Evolutionary conservation across 2,888 invertebrate species (phyloP).

Genomic region (Netelia fuscicornis): DNA sequence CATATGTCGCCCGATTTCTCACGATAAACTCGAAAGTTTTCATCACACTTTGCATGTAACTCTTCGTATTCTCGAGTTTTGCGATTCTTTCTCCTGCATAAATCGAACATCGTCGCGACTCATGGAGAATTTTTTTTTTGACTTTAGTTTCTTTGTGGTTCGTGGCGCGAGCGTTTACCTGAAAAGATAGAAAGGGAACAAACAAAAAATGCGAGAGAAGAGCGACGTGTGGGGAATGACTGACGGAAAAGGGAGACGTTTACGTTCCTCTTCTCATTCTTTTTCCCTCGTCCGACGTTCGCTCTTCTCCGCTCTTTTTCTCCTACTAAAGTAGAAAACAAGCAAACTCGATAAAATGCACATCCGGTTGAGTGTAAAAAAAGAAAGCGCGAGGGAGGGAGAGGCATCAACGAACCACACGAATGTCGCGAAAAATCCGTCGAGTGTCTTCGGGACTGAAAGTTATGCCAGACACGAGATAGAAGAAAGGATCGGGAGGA

Average conservation of each 20-base stretch:
- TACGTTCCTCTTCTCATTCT: neutral
- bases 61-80: slow-evolving; percentile 1
- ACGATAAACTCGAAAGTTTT: neutral
- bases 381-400: neutral
- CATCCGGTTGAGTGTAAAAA: slow-evolving; percentile 38
- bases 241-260: neutral
- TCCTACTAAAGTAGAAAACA: slow-evolving; percentile 62
- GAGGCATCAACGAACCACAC: slow-evolving; percentile 43
- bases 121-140: neutral
- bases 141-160: neutral
- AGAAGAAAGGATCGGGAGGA: neutral
- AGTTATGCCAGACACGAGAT: slow-evolving; percentile 44
- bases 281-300: slow-evolving; percentile 27
- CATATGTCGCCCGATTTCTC: neutral
- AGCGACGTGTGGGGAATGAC: neutral
- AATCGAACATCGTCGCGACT: neutral
- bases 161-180: neutral
- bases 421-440: slow-evolving; percentile 48
- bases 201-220: neutral
- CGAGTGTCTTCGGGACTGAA: slow-evolving; percentile 41
- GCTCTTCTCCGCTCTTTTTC: slow-evolving; percentile 53
- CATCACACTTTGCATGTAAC: neutral
- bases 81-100: neutral
- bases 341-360: slow-evolving; percentile 67
- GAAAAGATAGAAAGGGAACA: neutral